These are phyloP conservation scores for Seriola aureovittata DNA, from an alignment of 2,113 vertebrate species.

Conservation along the genomic window DNA sequence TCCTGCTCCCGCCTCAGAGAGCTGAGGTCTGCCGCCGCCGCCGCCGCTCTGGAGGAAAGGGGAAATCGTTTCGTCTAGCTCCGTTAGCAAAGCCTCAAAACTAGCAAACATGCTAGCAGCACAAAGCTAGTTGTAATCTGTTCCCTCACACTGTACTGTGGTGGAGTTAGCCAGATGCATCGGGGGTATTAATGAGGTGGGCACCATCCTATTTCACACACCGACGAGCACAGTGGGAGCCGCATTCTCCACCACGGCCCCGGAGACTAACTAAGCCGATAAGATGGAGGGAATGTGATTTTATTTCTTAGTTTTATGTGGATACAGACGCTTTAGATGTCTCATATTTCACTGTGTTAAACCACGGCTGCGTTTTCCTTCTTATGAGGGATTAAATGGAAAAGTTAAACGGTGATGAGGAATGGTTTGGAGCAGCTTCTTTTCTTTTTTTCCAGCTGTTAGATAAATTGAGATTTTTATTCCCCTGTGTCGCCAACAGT, in stretches of 20 bases:
- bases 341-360: slow-evolving; percentile 24
- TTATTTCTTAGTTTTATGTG: slow-evolving; percentile 13
- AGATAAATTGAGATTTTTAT: background rate
- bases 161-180: slow-evolving; percentile 31
- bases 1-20: background rate
- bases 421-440: background rate
- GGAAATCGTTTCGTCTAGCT: too few relatives aligned
- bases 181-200: slow-evolving; percentile 61
- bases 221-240: slow-evolving; percentile 46
- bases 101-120: background rate
- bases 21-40: too few relatives aligned
- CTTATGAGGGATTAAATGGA: background rate
- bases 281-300: slow-evolving; percentile 31
- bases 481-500: too few relatives aligned
- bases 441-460: background rate
- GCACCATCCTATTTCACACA: slow-evolving; percentile 64
- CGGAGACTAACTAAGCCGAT: slow-evolving; percentile 51
- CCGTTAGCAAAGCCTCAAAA: background rate
- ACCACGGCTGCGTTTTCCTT: background rate
- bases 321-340: slow-evolving; percentile 4
- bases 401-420: background rate
- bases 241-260: slow-evolving; percentile 36
- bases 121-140: background rate
- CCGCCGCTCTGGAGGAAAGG: too few relatives aligned
- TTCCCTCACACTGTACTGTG: background rate